Conservation (phyloP, 2,113 vertebrate species). For the Ancistrus triradiatus region DNA sequence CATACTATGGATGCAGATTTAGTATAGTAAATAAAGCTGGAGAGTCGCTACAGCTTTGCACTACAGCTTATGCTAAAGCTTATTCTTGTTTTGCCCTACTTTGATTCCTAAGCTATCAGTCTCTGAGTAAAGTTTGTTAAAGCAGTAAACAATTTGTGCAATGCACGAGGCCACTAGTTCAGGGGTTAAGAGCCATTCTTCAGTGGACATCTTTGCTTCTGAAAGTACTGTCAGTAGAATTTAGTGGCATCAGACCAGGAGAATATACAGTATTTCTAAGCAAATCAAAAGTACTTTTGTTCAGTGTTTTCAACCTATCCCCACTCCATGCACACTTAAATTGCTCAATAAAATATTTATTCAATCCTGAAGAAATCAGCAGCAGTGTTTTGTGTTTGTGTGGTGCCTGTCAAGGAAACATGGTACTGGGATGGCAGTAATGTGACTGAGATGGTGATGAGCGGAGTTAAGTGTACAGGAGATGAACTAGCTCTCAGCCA, state of each 20-base stretch:
- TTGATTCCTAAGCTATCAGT: no score
- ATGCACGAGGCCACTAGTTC: neutral
- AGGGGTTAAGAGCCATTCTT: neutral
- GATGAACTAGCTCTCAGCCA: constrained; percentile 84
- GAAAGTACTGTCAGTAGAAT: no score
- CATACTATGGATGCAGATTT: no score
- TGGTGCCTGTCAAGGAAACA: constrained; percentile 78
- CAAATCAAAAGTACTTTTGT: neutral
- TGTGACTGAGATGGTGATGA: constrained; percentile 85
- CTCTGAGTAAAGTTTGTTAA: no score
- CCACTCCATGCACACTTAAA: neutral
- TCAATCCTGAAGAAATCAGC: neutral
- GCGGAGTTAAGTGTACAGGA: constrained; percentile 85
- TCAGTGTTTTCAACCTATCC: neutral
- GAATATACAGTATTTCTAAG: neutral
- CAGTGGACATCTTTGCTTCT: no score
- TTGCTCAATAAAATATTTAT: neutral
- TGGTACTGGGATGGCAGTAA: constrained; percentile 98
- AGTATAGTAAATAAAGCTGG: no score
- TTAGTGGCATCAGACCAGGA: no score
- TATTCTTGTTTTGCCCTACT: no score
- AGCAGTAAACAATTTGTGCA: neutral
- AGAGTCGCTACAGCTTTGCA: no score
- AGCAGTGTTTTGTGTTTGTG: constrained; percentile 30
- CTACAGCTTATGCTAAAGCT: no score